These are phyloP conservation scores for Eristalinus aeneus DNA, from an alignment of 2,888 invertebrate genomes.

Conservation along the genomic window DNA sequence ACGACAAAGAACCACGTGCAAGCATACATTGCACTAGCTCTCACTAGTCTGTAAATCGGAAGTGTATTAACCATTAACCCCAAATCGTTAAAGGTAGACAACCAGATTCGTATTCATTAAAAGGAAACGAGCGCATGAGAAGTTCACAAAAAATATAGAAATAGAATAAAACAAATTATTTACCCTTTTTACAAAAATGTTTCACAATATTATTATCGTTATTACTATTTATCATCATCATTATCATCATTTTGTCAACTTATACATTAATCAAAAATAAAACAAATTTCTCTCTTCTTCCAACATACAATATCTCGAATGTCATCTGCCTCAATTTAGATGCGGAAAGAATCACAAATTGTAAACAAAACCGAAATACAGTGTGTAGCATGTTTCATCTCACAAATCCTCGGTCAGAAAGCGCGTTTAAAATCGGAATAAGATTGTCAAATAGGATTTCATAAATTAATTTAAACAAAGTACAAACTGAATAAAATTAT, in stretches of 20 bases:
- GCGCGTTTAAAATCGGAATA: conserved; percentile 41
- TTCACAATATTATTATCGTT: conserved; percentile 56
- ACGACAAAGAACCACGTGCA: too few species aligned
- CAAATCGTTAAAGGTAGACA: not conserved
- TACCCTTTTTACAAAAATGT: conserved; percentile 37
- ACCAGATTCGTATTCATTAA: not conserved
- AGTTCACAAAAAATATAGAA: not conserved
- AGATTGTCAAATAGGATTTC: conserved; percentile 54
- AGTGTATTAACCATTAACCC: too few species aligned
- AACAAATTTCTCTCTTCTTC: conserved; percentile 47
- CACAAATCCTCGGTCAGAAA: conserved; percentile 41
- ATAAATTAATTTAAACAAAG: conserved; percentile 33
- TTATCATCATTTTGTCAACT: conserved; percentile 61
- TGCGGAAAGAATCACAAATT: conserved; percentile 54
- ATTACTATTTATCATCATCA: conserved; percentile 35
- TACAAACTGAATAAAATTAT: conserved; percentile 11
- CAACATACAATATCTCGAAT: conserved; percentile 53
- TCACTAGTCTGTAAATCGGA: too few species aligned
- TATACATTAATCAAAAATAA: conserved; percentile 70
- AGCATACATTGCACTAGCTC: too few species aligned
- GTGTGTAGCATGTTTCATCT: conserved; percentile 20
- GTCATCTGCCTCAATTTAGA: conserved; percentile 27
- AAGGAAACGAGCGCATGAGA: not conserved
- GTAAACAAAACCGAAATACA: conserved; percentile 9
- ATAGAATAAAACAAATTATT: conserved; percentile 10